phyloP scores from a whole-genome alignment of 2,113 vertebrate genomes.

The Lycaon pictus region DNA sequence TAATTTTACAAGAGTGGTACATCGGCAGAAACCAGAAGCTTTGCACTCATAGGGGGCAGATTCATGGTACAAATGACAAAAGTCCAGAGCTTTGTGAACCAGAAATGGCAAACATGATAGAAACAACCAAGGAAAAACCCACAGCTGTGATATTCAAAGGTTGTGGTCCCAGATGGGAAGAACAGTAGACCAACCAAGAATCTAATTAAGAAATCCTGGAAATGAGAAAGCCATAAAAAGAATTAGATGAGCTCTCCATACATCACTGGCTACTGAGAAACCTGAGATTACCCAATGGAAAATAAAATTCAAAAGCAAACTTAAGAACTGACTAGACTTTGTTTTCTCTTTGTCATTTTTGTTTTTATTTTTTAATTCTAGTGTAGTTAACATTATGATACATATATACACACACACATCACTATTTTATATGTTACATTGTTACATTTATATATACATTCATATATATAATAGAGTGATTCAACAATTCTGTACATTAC shows the following conservation, averaged over 20 bases:
- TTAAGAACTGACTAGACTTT: neutral
- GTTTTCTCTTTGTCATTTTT: neutral
- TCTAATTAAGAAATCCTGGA: conserved; percentile 5
- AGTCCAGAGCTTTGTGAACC: neutral
- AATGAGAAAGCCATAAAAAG: neutral
- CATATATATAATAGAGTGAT: neutral
- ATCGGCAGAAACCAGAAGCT: neutral
- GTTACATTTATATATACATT: neutral
- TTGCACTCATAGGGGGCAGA: neutral
- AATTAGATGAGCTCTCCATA: neutral
- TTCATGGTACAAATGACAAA: neutral
- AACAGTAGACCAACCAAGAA: neutral
- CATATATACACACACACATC: too few species aligned
- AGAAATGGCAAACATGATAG: neutral
- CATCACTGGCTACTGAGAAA: neutral
- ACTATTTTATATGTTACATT: too few species aligned
- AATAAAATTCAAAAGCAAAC: conserved; percentile 46
- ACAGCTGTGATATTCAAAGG: neutral
- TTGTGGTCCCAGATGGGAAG: neutral
- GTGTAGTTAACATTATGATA: neutral
- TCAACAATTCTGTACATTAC: neutral
- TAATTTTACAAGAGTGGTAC: neutral
- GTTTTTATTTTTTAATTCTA: neutral
- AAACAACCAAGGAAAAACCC: neutral
- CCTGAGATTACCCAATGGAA: neutral